A percentile compares a stretch with the other conserved stretches of the same genome.
Conservation (phyloP, 2,888 invertebrate species). For the Eledone cirrhosa region DNA sequence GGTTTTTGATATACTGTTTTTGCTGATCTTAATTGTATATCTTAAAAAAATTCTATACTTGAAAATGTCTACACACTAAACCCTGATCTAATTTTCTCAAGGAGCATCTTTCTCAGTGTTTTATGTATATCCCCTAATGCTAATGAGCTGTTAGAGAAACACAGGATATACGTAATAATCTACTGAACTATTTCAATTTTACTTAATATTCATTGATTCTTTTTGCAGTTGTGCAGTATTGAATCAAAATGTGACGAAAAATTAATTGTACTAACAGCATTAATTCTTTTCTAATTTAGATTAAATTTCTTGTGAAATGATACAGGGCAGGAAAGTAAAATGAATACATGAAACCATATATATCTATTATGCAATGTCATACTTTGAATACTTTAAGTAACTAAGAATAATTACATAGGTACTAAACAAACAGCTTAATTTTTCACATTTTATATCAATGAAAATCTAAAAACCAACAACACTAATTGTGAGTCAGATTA, state of each 20-base stretch:
- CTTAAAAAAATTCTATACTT: neutral
- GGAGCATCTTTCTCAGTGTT: neutral
- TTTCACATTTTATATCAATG: no score
- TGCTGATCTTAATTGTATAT: constrained; percentile 4
- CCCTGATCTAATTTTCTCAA: constrained; percentile 12
- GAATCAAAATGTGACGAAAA: neutral
- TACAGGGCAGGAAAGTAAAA: no score
- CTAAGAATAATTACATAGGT: no score
- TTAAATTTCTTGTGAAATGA: no score
- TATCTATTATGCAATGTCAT: no score
- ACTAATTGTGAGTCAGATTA: no score
- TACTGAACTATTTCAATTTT: neutral
- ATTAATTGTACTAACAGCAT: constrained; percentile 27
- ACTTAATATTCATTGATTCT: neutral
- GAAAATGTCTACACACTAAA: no score
- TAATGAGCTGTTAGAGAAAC: constrained; percentile 8
- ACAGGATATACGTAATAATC: constrained; percentile 18
- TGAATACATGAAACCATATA: no score
- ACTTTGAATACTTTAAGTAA: no score
- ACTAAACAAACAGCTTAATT: no score
- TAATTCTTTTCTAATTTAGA: neutral
- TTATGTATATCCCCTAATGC: constrained; percentile 10
- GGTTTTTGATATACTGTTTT: constrained; percentile 1
- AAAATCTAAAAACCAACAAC: no score
- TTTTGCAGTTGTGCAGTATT: constrained; percentile 21